Evolutionary conservation across 2,888 invertebrate species (phyloP).

Genomic region (Dichetophora obliterata): DNA sequence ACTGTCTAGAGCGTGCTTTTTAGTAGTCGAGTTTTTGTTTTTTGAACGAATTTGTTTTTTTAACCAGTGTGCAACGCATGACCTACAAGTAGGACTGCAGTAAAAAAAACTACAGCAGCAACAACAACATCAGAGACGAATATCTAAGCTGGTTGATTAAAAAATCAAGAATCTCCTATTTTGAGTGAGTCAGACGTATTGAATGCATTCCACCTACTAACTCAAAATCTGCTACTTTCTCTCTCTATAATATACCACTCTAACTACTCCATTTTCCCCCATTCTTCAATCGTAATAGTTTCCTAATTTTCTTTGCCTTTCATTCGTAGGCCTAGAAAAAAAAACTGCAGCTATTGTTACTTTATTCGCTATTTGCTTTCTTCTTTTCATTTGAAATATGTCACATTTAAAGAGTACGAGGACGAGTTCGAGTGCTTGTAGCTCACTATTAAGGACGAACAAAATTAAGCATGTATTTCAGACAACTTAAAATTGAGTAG

Average conservation of each 20-base stretch:
- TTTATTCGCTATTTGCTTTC: too few relatives aligned
- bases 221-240: too few relatives aligned
- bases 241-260: not conserved
- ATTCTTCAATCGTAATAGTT: not conserved
- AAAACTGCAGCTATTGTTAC: too few relatives aligned
- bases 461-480: constrained; percentile 15
- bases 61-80: not conserved
- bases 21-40: too few relatives aligned
- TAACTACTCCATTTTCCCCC: not conserved
- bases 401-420: not conserved
- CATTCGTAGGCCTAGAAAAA: not conserved
- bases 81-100: not conserved
- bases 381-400: too few relatives aligned
- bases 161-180: too few relatives aligned
- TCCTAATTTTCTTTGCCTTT: not conserved
- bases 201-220: too few relatives aligned
- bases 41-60: too few relatives aligned
- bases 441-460: constrained; percentile 2
- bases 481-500: not conserved
- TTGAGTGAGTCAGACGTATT: too few relatives aligned
- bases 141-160: too few relatives aligned
- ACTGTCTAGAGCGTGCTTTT: too few relatives aligned
- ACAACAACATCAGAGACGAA: not conserved
- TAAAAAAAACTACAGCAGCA: not conserved
- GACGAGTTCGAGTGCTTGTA: not conserved